Conservation (phyloP, 2,113 vertebrate species). For the Catharus minimus region DNA sequence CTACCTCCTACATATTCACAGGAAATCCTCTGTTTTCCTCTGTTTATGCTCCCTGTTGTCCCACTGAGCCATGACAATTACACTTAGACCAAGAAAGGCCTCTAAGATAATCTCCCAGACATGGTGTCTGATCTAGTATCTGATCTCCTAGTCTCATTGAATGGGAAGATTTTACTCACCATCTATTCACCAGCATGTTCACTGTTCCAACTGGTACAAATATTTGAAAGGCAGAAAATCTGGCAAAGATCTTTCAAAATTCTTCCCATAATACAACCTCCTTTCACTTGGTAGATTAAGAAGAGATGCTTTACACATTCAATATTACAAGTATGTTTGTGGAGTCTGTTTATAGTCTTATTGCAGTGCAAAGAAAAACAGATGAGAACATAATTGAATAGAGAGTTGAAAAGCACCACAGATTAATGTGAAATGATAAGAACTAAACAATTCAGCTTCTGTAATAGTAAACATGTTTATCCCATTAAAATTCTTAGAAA, state of each 20-base stretch:
- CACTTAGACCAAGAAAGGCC: background rate
- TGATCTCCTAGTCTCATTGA: background rate
- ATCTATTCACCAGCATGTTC: background rate
- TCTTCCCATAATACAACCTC: background rate
- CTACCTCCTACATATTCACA: background rate
- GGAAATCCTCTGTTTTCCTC: background rate
- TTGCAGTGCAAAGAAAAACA: constrained; percentile 26
- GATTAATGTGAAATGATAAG: background rate
- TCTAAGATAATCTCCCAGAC: constrained; percentile 7
- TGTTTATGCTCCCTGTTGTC: background rate
- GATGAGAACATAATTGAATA: constrained; percentile 4
- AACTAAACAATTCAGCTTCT: constrained; percentile 4
- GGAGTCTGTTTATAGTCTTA: background rate
- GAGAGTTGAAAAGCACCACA: constrained; percentile 3
- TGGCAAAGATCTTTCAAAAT: background rate
- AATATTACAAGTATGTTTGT: background rate
- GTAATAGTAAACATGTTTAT: background rate
- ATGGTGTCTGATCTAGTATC: background rate
- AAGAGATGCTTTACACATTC: background rate
- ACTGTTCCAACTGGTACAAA: background rate
- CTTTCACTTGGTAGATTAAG: background rate
- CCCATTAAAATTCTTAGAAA: constrained; percentile 13
- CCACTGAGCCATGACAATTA: background rate
- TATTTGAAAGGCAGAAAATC: background rate
- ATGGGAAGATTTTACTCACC: background rate